Conservation (phyloP, 53 echinoderm and acorn worm genomes). For the Astropecten irregularis region DNA sequence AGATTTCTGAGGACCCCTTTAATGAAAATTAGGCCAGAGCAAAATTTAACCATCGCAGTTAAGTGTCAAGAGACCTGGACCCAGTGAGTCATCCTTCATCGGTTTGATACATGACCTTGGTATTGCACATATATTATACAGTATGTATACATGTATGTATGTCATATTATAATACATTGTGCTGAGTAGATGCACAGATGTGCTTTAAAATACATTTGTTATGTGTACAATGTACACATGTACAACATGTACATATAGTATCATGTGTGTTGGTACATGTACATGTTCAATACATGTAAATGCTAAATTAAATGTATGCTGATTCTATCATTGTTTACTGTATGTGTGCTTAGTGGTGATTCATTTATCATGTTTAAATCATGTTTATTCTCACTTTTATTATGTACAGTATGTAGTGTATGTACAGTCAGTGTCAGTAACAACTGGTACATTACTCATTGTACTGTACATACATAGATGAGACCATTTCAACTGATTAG, state of each 20-base stretch:
- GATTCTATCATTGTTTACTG: too few relatives aligned
- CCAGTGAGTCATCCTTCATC: slow-evolving; percentile 33
- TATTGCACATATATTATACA: not conserved
- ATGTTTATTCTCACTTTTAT: too few relatives aligned
- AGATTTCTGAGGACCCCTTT: not conserved
- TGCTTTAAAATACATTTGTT: not conserved
- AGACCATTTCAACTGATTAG: too few relatives aligned
- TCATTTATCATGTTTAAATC: too few relatives aligned
- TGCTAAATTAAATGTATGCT: too few relatives aligned
- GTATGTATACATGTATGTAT: too few relatives aligned
- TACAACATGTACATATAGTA: not conserved
- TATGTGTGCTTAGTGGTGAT: too few relatives aligned
- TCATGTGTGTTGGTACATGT: not conserved
- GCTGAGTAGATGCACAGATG: not conserved
- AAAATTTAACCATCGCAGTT: slow-evolving; percentile 7
- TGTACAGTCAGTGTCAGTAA: too few relatives aligned
- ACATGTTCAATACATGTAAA: not conserved
- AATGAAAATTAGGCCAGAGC: slow-evolving; percentile 32
- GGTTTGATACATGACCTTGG: slow-evolving; percentile 15
- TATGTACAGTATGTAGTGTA: too few relatives aligned
- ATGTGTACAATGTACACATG: not conserved
- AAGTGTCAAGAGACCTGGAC: slow-evolving; percentile 3
- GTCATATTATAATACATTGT: not conserved
- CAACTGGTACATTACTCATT: too few relatives aligned
- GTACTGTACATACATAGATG: too few relatives aligned